Conservation (phyloP, 1,140 invertebrate genomes). For the Drosophila truncata region DNA sequence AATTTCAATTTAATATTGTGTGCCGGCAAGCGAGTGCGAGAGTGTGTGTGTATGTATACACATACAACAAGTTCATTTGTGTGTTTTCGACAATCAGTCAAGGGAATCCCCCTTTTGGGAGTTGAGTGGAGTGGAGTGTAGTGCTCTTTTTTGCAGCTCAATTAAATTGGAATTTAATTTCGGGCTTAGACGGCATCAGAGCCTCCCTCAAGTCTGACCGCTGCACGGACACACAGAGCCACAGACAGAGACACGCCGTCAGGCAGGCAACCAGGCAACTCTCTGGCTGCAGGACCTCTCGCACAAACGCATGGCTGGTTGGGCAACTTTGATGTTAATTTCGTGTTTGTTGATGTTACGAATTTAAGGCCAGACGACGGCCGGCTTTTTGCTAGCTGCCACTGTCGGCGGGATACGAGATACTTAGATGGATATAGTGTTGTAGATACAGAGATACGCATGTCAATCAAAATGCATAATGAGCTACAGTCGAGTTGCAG, state of each 20-base stretch:
- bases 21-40: neutral
- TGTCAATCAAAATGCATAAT: slow-evolving; percentile 79
- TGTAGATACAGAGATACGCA: slow-evolving; percentile 62
- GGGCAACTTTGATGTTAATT: slow-evolving; percentile 78
- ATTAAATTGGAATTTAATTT: slow-evolving; percentile 84
- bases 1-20: slow-evolving; percentile 82
- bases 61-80: slow-evolving; percentile 15
- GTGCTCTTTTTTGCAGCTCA: slow-evolving; percentile 76
- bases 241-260: slow-evolving; percentile 13
- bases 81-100: slow-evolving; percentile 37
- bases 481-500: slow-evolving; percentile 43
- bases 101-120: slow-evolving; percentile 13
- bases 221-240: slow-evolving; percentile 16
- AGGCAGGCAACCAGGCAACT: neutral
- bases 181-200: slow-evolving; percentile 62
- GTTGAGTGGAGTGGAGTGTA: neutral
- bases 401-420: slow-evolving; percentile 25
- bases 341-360: slow-evolving; percentile 77
- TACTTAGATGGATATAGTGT: slow-evolving; percentile 30
- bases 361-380: slow-evolving; percentile 66
- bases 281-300: slow-evolving; percentile 5
- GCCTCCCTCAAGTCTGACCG: slow-evolving; percentile 39
- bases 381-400: slow-evolving; percentile 13
- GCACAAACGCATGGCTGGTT: slow-evolving; percentile 27
- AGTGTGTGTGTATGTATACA: neutral